Conservation (phyloP, 1,140 invertebrate genomes). For the Tachypleus tridentatus region DNA sequence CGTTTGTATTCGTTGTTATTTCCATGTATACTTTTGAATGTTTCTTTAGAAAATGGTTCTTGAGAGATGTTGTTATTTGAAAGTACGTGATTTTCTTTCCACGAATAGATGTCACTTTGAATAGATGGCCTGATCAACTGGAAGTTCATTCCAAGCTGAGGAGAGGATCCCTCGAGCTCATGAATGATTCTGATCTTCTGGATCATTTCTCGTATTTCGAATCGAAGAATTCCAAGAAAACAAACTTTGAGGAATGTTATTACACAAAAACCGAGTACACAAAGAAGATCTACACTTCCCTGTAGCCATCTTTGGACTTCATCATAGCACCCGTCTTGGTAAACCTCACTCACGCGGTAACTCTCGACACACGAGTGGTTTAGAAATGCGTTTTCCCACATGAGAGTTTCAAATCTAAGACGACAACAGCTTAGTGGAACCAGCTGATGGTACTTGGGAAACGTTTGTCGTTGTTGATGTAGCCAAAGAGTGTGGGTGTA, state of each 20-base stretch:
- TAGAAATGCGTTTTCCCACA: constrained; percentile 8
- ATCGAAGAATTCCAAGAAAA: constrained; percentile 70
- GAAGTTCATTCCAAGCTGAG: too few species aligned
- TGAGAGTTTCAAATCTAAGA: background rate
- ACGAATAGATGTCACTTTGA: too few species aligned
- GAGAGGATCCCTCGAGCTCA: constrained; percentile 20
- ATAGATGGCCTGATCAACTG: too few species aligned
- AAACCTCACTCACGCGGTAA: constrained; percentile 7
- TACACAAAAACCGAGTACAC: constrained; percentile 76
- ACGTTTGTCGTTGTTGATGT: constrained; percentile 2
- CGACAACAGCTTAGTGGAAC: constrained; percentile 24
- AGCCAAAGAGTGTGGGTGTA: constrained; percentile 35
- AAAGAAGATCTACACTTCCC: constrained; percentile 62
- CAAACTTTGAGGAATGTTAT: constrained; percentile 79
- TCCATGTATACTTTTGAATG: too few species aligned
- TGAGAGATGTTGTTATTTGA: too few species aligned
- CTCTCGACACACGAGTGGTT: constrained; percentile 12
- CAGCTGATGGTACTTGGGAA: constrained; percentile 10
- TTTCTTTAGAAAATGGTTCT: too few species aligned
- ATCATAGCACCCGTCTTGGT: constrained; percentile 49
- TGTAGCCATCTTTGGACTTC: constrained; percentile 55
- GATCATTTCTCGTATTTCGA: constrained; percentile 79
- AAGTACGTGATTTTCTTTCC: too few species aligned
- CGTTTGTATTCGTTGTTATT: too few species aligned
- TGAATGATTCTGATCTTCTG: constrained; percentile 62